Conservation (phyloP, 2,797 vertebrate species). For the Pseudochromis fuscus region DNA sequence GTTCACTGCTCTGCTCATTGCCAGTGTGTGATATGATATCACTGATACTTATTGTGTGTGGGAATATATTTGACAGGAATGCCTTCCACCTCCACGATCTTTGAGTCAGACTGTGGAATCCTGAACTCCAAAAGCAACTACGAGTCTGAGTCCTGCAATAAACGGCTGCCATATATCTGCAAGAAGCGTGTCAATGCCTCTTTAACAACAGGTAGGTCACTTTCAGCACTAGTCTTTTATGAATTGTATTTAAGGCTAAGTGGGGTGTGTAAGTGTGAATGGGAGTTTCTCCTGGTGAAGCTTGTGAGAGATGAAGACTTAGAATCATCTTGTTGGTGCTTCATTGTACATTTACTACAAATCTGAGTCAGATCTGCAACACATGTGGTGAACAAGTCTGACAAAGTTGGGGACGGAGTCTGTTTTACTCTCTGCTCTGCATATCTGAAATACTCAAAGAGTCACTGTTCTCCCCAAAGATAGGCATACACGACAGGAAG, state of each 20-base stretch:
- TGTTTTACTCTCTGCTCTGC: too few species aligned
- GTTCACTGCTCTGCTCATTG: neutral
- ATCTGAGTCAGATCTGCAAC: too few species aligned
- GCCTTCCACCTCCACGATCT: slow-evolving; percentile 67
- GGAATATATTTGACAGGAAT: slow-evolving; percentile 77
- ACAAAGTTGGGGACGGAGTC: too few species aligned
- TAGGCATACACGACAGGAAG: too few species aligned
- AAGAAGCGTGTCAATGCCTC: slow-evolving; percentile 85
- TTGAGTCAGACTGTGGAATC: slow-evolving; percentile 87
- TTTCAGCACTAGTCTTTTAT: neutral
- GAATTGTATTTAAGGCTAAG: neutral
- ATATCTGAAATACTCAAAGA: too few species aligned
- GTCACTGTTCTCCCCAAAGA: too few species aligned
- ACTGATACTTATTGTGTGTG: slow-evolving; percentile 23
- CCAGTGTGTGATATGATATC: neutral
- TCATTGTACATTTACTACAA: too few species aligned
- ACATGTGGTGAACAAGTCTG: too few species aligned
- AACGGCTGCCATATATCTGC: slow-evolving; percentile 91
- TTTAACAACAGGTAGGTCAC: slow-evolving; percentile 79
- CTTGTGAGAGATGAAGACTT: too few species aligned
- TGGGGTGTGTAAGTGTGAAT: too few species aligned
- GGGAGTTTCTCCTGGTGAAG: too few species aligned
- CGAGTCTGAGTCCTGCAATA: slow-evolving; percentile 84
- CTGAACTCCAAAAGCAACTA: slow-evolving; percentile 85
- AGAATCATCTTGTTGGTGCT: too few species aligned